phyloP scores from a whole-genome alignment of 1,140 invertebrate genomes.

The Drosophila dunni region DNA sequence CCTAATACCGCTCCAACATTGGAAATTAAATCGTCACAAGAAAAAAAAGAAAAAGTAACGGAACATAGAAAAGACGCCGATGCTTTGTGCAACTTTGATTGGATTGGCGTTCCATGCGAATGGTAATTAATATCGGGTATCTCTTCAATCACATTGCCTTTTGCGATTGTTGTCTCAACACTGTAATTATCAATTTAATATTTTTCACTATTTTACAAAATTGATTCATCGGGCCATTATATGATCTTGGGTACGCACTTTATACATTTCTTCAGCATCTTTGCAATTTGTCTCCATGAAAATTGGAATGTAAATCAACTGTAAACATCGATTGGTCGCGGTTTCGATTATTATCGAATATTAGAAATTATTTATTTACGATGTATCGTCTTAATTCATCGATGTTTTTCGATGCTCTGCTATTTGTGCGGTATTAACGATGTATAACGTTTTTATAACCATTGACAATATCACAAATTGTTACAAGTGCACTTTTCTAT shows the following conservation, averaged over 20 bases:
- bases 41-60: slow-evolving; percentile 28
- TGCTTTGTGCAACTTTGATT: neutral
- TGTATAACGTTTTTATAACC: too few species aligned
- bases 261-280: slow-evolving; percentile 33
- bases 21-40: slow-evolving; percentile 28
- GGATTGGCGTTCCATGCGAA: slow-evolving; percentile 3
- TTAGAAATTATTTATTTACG: too few species aligned
- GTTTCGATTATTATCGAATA: too few species aligned
- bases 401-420: too few species aligned
- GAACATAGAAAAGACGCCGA: neutral
- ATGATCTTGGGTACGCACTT: slow-evolving; percentile 42
- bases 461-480: too few species aligned
- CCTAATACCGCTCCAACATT: too few species aligned
- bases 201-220: slow-evolving; percentile 32
- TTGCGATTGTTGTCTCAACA: slow-evolving; percentile 3
- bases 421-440: too few species aligned
- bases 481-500: too few species aligned
- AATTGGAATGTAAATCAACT: neutral
- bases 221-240: slow-evolving; percentile 17
- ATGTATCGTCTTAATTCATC: too few species aligned
- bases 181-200: slow-evolving; percentile 61
- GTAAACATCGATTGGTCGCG: too few species aligned
- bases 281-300: slow-evolving; percentile 42
- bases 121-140: slow-evolving; percentile 49
- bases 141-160: slow-evolving; percentile 8